Conservation (phyloP, 1,140 invertebrate genomes). For the Euura lappo region DNA sequence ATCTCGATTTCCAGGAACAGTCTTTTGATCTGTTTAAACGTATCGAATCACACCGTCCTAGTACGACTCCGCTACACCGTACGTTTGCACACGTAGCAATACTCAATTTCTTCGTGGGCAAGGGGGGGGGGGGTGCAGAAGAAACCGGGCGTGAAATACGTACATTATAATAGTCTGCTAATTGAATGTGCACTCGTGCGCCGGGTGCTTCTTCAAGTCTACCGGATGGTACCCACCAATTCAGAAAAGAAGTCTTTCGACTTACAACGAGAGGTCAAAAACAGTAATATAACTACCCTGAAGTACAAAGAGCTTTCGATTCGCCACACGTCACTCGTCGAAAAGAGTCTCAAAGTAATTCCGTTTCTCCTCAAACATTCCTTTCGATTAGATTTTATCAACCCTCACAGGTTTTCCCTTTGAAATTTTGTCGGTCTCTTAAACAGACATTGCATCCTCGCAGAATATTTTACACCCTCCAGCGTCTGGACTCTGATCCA, state of each 20-base stretch:
- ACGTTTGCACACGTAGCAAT: neutral
- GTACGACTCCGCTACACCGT: neutral
- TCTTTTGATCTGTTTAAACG: slow-evolving; percentile 31
- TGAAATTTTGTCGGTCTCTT: too few species aligned
- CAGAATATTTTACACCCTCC: too few species aligned
- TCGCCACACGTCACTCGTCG: neutral
- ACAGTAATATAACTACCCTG: too few species aligned
- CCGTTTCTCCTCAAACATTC: neutral
- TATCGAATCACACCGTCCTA: slow-evolving; percentile 18
- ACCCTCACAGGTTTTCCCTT: too few species aligned
- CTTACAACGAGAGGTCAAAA: neutral
- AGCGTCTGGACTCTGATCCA: neutral
- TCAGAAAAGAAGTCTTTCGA: neutral
- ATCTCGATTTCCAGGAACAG: slow-evolving; percentile 29
- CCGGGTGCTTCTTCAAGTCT: neutral
- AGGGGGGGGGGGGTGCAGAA: too few species aligned
- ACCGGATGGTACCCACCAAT: neutral
- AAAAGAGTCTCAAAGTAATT: neutral
- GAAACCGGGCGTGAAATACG: neutral
- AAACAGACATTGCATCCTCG: too few species aligned
- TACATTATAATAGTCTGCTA: neutral
- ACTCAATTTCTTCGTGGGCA: too few species aligned
- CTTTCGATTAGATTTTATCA: neutral
- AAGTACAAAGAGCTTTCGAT: neutral
- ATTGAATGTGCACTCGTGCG: neutral